Evolutionary conservation across 2,113 vertebrate species (phyloP), one percentile per base, ranked within the genome.

Genomic region (Chaenocephalus aceratus): DNA sequence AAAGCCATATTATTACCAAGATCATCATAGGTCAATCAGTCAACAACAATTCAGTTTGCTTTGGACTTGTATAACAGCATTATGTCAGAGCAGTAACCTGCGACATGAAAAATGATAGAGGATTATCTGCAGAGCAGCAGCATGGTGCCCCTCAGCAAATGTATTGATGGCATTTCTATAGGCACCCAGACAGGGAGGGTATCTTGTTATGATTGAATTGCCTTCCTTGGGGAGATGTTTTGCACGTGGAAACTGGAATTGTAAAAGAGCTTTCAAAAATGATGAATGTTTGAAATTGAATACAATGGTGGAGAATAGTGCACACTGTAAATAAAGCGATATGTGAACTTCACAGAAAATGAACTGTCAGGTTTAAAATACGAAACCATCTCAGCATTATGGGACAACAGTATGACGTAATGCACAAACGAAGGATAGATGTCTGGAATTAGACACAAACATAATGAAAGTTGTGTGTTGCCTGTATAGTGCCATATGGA

Each of bases 51-150:
- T 83, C 77, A 62, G 72, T 75, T 84, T 86, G 34, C 75, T 66
- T 75, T 74, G 70, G 85, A 77, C 72, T 70, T 67, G 59, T 81
- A 73, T 82, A 83, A 82, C 65, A 88, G 82, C 83, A 87, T 64
- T 78, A 70, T 83, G 89, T 88, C 88, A 30, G 63, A 73, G 48
- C 56, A 53, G 70, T 68, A 87, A 84, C 80, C 75, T 78, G 76
- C 76, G 72, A 72, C 74, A 72, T 86, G 80, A 88, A 87, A 88
- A 87, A 90, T 83, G 68, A 86, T 72, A 36, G 75, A 80, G 79
- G 61, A 81, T 89, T 73, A 89, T 90, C 86, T 88, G 78, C 68
- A 89, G 75, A 90, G 62, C 72, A 80, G 83, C 80, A 84, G 78
- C 60, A 83, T 85, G 63, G 58, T 71, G 79, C 75, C 26, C 84